phyloP scores from a whole-genome alignment of 2,113 vertebrate genomes.

The Oenanthe melanoleuca region DNA sequence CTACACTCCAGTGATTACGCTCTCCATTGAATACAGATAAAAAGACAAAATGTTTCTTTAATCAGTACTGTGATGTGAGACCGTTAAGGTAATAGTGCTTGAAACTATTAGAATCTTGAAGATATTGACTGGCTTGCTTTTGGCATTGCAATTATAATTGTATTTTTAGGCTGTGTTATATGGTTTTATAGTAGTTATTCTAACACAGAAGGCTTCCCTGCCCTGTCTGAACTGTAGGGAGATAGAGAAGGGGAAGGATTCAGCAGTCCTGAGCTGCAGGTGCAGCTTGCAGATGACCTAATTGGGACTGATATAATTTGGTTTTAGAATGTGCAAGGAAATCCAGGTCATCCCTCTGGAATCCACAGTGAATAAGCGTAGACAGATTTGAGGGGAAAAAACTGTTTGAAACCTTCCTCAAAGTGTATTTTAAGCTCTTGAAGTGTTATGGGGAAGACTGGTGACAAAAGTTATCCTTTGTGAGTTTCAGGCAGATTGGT shows the following conservation, averaged over 20 bases:
- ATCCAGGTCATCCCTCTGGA: slow-evolving; percentile 75
- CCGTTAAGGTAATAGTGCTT: slow-evolving; percentile 78
- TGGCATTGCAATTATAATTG: slow-evolving; percentile 71
- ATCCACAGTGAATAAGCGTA: slow-evolving; percentile 61
- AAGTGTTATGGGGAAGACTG: slow-evolving; percentile 54
- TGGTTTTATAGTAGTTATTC: slow-evolving; percentile 69
- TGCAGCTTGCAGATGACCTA: slow-evolving; percentile 66
- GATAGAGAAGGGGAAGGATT: slow-evolving; percentile 32
- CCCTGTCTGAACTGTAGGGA: slow-evolving; percentile 40
- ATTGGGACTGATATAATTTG: slow-evolving; percentile 73
- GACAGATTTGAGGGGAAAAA: slow-evolving; percentile 8
- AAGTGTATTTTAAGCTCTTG: slow-evolving; percentile 68
- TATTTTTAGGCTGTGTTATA: slow-evolving; percentile 69
- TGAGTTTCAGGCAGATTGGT: slow-evolving; percentile 28
- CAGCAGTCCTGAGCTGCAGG: slow-evolving; percentile 39
- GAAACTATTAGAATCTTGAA: slow-evolving; percentile 76
- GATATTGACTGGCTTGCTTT: slow-evolving; percentile 77
- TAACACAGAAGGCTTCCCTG: slow-evolving; percentile 48
- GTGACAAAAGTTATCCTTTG: slow-evolving; percentile 45
- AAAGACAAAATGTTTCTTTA: slow-evolving; percentile 82
- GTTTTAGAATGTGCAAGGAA: slow-evolving; percentile 72
- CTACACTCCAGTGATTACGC: slow-evolving; percentile 66
- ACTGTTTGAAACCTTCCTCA: slow-evolving; percentile 28
- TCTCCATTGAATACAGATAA: slow-evolving; percentile 76
- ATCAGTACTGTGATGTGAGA: slow-evolving; percentile 79